Conservation (phyloP, 2,888 invertebrate genomes). For the Drosophila niveifrons region DNA sequence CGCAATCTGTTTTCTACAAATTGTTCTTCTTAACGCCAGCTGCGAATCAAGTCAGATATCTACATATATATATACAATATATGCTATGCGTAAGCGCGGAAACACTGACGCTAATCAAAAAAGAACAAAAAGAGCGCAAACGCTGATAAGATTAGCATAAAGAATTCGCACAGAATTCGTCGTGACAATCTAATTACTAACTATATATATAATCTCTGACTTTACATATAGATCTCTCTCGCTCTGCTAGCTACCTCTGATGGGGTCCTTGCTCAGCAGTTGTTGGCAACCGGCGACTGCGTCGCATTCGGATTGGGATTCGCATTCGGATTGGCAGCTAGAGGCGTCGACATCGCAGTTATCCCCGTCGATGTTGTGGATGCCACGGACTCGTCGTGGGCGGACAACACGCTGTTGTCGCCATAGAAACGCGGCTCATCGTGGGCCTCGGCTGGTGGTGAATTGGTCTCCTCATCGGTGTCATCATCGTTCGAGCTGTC, state of each 20-base stretch:
- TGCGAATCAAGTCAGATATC: not conserved
- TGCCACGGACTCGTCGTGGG: constrained; percentile 66
- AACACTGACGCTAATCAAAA: constrained; percentile 8
- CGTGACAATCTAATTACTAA: constrained; percentile 1
- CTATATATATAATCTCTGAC: not conserved
- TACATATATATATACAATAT: not conserved
- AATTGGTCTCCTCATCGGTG: constrained; percentile 84
- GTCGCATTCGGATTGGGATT: constrained; percentile 7
- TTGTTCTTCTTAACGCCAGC: not conserved
- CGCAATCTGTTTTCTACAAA: not conserved
- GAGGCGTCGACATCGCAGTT: constrained; percentile 32
- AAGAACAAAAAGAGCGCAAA: not conserved
- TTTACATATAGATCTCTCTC: no score
- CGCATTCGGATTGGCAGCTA: constrained; percentile 11
- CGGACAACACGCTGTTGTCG: constrained; percentile 71
- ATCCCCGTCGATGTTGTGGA: constrained; percentile 10
- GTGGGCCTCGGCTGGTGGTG: constrained; percentile 75
- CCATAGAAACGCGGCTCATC: constrained; percentile 85
- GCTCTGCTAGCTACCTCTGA: not conserved
- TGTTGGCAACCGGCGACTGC: constrained; percentile 9
- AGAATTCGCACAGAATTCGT: not conserved
- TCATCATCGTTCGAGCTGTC: constrained; percentile 85
- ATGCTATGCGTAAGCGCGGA: not conserved
- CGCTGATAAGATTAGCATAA: constrained; percentile 56
- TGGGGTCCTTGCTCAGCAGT: constrained; percentile 8